These are phyloP conservation scores for Euzophera pinguis DNA, from an alignment of 2,888 invertebrate species.

Conservation along the genomic window DNA sequence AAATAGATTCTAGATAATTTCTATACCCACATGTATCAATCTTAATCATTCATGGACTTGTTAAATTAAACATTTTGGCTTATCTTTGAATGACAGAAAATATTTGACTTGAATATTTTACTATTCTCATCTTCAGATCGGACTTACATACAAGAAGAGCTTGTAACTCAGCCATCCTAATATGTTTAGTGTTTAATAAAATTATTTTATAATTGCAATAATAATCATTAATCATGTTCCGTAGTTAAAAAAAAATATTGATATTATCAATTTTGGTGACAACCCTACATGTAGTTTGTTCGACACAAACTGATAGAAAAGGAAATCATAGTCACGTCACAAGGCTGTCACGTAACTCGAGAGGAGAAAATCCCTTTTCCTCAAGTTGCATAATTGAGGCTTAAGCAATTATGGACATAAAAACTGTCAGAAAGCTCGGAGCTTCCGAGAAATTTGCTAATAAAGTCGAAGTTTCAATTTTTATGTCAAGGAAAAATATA, in stretches of 20 bases:
- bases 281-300: slow-evolving; percentile 8
- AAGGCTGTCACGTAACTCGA: slow-evolving; percentile 33
- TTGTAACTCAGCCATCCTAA: too few species aligned
- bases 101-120: too few species aligned
- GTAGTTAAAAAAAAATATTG: too few species aligned
- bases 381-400: slow-evolving; percentile 39
- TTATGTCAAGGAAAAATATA: slow-evolving; percentile 33
- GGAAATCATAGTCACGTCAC: slow-evolving; percentile 27
- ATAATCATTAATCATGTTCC: too few species aligned
- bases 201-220: too few species aligned
- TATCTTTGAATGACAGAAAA: too few species aligned
- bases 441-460: slow-evolving; percentile 42
- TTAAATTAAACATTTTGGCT: too few species aligned
- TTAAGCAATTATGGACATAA: slow-evolving; percentile 39
- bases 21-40: too few species aligned
- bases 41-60: too few species aligned
- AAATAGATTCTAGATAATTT: neutral
- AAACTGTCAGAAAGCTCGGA: slow-evolving; percentile 40
- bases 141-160: too few species aligned
- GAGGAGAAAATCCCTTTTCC: slow-evolving; percentile 42
- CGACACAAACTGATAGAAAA: slow-evolving; percentile 19
- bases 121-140: too few species aligned
- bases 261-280: neutral
- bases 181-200: too few species aligned
- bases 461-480: slow-evolving; percentile 38